Evolutionary conservation across 2,113 vertebrate genomes (phyloP).

Genomic region (Arvicanthis niloticus): DNA sequence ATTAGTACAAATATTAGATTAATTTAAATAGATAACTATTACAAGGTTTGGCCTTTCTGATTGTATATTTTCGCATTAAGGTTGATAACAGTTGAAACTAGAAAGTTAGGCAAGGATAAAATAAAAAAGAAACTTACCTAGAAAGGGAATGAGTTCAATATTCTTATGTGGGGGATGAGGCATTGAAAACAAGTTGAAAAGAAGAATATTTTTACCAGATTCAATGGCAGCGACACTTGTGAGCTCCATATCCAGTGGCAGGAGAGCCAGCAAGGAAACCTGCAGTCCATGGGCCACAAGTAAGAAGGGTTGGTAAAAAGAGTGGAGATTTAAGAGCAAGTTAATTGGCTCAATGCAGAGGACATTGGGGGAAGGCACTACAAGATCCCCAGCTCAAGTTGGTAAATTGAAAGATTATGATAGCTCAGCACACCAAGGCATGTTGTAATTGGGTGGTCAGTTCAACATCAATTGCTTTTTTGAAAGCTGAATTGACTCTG

Average conservation of each 20-base stretch:
- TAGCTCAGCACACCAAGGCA: neutral
- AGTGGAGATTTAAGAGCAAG: neutral
- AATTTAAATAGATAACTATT: too few species aligned
- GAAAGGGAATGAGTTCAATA: neutral
- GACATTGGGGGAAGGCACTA: too few species aligned
- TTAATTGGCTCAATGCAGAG: neutral
- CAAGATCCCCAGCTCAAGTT: neutral
- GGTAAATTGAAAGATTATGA: neutral
- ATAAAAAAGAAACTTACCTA: neutral
- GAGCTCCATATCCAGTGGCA: neutral
- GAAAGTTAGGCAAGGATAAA: conserved; percentile 1
- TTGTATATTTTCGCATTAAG: neutral
- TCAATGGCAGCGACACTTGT: neutral
- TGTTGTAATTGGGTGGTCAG: neutral
- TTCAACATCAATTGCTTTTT: neutral
- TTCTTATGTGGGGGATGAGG: neutral
- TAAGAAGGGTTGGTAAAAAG: neutral
- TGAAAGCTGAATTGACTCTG: neutral
- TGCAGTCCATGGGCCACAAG: neutral
- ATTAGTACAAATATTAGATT: too few species aligned
- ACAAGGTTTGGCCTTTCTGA: neutral
- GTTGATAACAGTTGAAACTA: neutral
- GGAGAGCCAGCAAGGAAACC: neutral
- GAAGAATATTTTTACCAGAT: neutral
- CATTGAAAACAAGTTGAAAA: neutral